Percentiles rank a stretch among this genome's conserved stretches.
phyloP scores from a whole-genome alignment of 2,113 vertebrate genomes.

The Thamnaconus septentrionalis region DNA sequence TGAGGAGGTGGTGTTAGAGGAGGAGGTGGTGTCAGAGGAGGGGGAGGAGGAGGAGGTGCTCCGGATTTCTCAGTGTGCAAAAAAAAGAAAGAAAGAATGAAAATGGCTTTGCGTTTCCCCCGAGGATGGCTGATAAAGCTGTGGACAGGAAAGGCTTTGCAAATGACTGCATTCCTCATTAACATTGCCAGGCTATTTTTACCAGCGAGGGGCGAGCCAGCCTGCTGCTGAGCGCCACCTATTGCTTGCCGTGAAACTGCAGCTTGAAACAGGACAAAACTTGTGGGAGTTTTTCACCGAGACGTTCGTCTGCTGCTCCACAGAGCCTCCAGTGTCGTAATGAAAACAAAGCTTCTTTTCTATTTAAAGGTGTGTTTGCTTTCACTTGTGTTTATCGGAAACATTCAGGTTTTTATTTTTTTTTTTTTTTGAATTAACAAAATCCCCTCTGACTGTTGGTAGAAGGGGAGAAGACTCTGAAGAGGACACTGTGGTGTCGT shows the following conservation, averaged over 20 bases:
- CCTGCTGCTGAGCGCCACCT: conserved; percentile 31
- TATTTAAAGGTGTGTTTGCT: conserved; percentile 34
- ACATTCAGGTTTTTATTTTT: conserved; percentile 27
- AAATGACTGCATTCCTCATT: conserved; percentile 68
- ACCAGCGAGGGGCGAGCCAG: conserved; percentile 17
- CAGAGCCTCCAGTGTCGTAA: not conserved
- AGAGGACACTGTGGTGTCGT: conserved; percentile 29
- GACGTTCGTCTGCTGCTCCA: not conserved
- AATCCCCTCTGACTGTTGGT: conserved; percentile 26
- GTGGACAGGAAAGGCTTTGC: conserved; percentile 70
- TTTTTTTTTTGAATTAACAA: conserved; percentile 23
- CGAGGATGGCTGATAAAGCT: conserved; percentile 63
- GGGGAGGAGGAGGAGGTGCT: not conserved
- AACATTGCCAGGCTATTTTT: conserved; percentile 68
- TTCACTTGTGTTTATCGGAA: conserved; percentile 23
- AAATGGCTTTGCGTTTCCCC: conserved; percentile 37
- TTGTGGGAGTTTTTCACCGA: conserved; percentile 35
- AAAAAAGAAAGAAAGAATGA: conserved; percentile 26
- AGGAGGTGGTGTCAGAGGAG: not conserved
- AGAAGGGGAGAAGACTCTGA: conserved; percentile 35
- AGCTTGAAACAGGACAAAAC: conserved; percentile 45
- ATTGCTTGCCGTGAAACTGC: conserved; percentile 29
- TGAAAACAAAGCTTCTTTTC: conserved; percentile 8
- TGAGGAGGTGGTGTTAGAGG: not conserved
- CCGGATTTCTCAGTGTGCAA: too few relatives aligned